These are phyloP conservation scores for Anableps anableps DNA, from an alignment of 2,797 vertebrate genomes.

Conservation along the genomic window DNA sequence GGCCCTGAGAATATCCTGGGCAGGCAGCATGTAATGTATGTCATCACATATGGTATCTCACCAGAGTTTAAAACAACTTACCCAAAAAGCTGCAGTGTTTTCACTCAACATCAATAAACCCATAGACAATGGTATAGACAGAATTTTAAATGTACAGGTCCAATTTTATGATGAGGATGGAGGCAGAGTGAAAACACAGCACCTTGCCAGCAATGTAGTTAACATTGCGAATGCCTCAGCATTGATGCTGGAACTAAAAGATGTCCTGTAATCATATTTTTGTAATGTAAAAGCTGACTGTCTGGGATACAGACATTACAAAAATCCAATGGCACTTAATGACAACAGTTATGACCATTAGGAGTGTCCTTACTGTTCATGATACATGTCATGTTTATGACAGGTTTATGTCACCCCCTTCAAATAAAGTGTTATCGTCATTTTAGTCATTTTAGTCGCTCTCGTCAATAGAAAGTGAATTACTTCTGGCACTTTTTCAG, in stretches of 20 bases:
- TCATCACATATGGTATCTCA: background rate
- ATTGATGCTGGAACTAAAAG: too few species aligned
- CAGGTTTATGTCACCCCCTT: background rate
- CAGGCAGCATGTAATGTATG: background rate
- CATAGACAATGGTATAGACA: too few species aligned
- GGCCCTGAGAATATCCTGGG: too few species aligned
- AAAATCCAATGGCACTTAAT: background rate
- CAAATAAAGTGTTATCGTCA: background rate
- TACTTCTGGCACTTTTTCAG: background rate
- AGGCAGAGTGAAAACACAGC: background rate
- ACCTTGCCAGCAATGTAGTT: too few species aligned
- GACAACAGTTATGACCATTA: background rate
- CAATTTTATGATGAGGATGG: background rate
- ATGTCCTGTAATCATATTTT: too few species aligned
- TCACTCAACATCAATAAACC: background rate
- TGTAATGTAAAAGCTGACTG: background rate
- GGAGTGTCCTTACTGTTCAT: background rate
- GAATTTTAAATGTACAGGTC: too few species aligned
- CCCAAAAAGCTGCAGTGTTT: background rate
- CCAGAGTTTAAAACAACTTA: background rate
- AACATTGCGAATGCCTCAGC: too few species aligned
- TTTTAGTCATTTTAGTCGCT: background rate
- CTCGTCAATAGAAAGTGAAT: background rate
- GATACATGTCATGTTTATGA: background rate
- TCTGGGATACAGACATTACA: background rate